A percentile compares a stretch with the other conserved stretches of the same genome.
These are phyloP conservation scores for Prenolepis imparis DNA, from an alignment of 2,888 invertebrate genomes.

Conservation along the genomic window DNA sequence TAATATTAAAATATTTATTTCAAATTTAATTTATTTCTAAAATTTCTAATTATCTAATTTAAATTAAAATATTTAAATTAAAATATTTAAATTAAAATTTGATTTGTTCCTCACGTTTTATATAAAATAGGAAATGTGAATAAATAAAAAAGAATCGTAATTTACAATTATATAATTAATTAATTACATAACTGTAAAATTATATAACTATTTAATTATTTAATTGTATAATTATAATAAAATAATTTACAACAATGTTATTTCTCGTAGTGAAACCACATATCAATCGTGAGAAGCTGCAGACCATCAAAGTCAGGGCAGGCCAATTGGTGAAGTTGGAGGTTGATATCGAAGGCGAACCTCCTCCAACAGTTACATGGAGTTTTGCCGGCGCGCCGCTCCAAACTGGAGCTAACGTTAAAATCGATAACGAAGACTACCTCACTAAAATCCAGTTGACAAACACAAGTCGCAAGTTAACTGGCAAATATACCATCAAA, in stretches of 20 bases:
- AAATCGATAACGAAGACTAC: slow-evolving; percentile 96
- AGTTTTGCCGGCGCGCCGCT: slow-evolving; percentile 90
- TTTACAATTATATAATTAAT: no score
- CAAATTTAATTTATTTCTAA: not conserved
- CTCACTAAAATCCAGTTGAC: slow-evolving; percentile 94
- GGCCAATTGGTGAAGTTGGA: slow-evolving; percentile 96
- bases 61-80: slow-evolving; percentile 4
- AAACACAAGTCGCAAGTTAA: slow-evolving; percentile 94
- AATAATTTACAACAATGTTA: slow-evolving; percentile 16
- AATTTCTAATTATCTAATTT: not conserved
- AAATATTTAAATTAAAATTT: not conserved
- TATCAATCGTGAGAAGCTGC: slow-evolving; percentile 97
- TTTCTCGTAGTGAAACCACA: slow-evolving; percentile 93
- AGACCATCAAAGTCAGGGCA: slow-evolving; percentile 95
- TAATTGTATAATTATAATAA: not conserved
- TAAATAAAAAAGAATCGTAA: not conserved
- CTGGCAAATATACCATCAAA: slow-evolving; percentile 95
- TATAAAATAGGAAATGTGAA: not conserved
- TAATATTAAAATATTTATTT: slow-evolving; percentile 7
- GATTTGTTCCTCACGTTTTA: not conserved
- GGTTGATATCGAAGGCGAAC: slow-evolving; percentile 98
- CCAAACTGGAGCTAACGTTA: slow-evolving; percentile 90
- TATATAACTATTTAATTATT: no score
- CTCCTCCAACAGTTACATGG: slow-evolving; percentile 96
- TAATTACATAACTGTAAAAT: no score